Conservation (phyloP, 1,140 invertebrate genomes). For the Archegozetes longisetosus region DNA sequence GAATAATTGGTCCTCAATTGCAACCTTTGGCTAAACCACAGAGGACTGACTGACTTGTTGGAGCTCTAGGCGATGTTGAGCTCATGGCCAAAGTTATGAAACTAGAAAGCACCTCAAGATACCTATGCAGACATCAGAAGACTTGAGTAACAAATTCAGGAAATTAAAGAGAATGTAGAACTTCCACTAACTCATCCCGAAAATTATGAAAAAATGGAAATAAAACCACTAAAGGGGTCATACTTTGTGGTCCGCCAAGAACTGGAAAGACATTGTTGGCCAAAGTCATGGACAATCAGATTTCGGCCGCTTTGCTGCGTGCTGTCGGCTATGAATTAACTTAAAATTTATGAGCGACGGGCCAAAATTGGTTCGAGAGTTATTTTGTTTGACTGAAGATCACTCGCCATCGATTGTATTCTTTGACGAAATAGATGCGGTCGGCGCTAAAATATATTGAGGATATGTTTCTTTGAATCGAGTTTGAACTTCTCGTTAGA, state of each 20-base stretch:
- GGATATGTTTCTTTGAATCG: constrained; percentile 6
- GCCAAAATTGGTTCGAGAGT: constrained; percentile 90
- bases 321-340: constrained; percentile 98
- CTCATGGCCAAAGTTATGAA: constrained; percentile 99
- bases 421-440: constrained; percentile 99
- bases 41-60: constrained; percentile 96
- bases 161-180: constrained; percentile 99
- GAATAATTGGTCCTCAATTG: constrained; percentile 98
- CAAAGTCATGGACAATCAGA: constrained; percentile 99
- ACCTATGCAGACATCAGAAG: constrained; percentile 99
- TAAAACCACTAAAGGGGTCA: constrained; percentile 97
- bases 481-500: constrained; percentile 27
- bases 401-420: constrained; percentile 99
- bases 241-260: constrained; percentile 93
- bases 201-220: constrained; percentile 99
- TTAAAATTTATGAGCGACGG: constrained; percentile 98
- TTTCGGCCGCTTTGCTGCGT: constrained; percentile 93
- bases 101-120: constrained; percentile 96
- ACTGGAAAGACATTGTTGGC: constrained; percentile 94
- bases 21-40: constrained; percentile 95
- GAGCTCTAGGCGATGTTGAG: constrained; percentile 97
- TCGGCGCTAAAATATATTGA: constrained; percentile 90
- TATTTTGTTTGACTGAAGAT: constrained; percentile 96
- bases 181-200: constrained; percentile 96
- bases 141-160: constrained; percentile 98